Evolutionary conservation across 2,888 invertebrate genomes (phyloP), one percentile per base, ranked within the genome.

Genomic region (Geotrupes spiniger): DNA sequence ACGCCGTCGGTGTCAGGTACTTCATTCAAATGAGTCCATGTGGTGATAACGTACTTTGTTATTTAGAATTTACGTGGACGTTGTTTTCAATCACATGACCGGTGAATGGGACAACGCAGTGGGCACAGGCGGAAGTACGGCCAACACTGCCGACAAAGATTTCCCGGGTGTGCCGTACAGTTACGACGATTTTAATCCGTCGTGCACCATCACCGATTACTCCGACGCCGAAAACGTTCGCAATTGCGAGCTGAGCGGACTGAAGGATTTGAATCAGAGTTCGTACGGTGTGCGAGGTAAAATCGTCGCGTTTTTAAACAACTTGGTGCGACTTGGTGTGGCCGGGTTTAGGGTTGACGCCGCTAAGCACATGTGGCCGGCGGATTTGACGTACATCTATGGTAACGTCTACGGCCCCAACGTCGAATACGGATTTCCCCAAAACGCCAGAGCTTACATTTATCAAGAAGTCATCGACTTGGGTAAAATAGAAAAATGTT

Each of bases 71-170:
- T 91, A 90, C 70, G 89, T 85, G 0, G 93, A 94, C 64, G 80
- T 84, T 0, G 80, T 94, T n/a, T 77, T 92, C 49, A 94, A 94
- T 71, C 93, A 94, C 70, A 93, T 93, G 93, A 82, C 87, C 0
- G 81, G 61, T 2, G 52, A 53, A 14, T 46, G 54, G 37, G 60
- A 58, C 2, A 60, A 2, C 4, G 86, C 79, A 0, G 83, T 72
- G 1, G 83, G 86, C 36, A 81, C 80, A 0, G 84, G 72, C 1
- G 84, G 86, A 29, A 73, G 78, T 31, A 70, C 64, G 0, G 81
- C 80, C 1, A 72, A 81, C 55, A 72, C 80, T 9, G 59, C 54
- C 0, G 59, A 54, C 1, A 68, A 68, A 43, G 52, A 58, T 1
- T 80, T 73, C 56, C 78, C 79, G 0, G 75, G 73, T 0, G 86